phyloP scores from a whole-genome alignment of 2,797 vertebrate species.

The Hipposideros larvatus region DNA sequence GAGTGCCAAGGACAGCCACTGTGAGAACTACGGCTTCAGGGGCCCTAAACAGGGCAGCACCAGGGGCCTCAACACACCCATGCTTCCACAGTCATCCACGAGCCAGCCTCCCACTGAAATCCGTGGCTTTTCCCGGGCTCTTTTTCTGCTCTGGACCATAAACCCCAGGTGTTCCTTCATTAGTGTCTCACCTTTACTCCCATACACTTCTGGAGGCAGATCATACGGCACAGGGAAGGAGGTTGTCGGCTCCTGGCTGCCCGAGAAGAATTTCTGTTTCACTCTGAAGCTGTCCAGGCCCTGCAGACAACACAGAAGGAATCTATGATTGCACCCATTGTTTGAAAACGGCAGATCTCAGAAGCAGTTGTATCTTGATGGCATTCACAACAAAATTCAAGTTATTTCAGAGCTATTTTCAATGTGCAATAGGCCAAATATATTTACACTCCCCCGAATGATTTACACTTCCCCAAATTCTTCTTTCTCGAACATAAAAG shows the following conservation, averaged over 20 bases:
- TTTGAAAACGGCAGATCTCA: neutral
- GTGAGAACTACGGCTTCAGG: neutral
- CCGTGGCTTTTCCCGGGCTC: accelerated
- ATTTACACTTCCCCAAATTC: neutral
- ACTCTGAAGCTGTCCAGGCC: conserved; percentile 87
- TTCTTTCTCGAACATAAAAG: conserved; percentile 12
- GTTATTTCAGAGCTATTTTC: neutral
- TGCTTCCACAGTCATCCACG: neutral
- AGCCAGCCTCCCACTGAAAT: neutral
- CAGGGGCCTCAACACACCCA: neutral
- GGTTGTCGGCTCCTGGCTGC: conserved; percentile 35
- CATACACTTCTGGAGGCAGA: conserved; percentile 89
- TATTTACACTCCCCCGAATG: neutral
- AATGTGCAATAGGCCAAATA: neutral
- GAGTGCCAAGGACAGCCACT: neutral
- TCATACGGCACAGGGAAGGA: conserved; percentile 91
- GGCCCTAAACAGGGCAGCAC: neutral
- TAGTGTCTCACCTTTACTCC: conserved; percentile 87
- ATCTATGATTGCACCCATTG: neutral
- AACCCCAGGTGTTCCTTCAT: neutral
- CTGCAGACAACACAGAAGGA: conserved; percentile 76
- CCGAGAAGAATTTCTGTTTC: conserved; percentile 79
- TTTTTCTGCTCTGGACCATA: neutral
- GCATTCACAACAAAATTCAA: neutral
- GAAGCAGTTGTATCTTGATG: neutral